These are phyloP conservation scores for Zosterops pallidus DNA, from an alignment of 2,113 vertebrate genomes.

Conservation along the genomic window DNA sequence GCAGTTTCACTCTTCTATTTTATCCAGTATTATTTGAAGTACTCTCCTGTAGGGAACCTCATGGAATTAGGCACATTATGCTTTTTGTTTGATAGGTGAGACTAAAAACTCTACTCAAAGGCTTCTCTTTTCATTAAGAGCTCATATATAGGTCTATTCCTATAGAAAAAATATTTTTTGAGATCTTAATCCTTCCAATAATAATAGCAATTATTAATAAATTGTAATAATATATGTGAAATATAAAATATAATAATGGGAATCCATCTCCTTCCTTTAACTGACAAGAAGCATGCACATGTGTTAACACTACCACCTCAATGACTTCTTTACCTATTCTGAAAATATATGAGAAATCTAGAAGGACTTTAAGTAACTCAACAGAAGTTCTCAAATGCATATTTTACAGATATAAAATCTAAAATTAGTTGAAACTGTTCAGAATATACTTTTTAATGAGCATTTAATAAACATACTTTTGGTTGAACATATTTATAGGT, in stretches of 20 bases:
- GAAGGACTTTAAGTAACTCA: neutral
- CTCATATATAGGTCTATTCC: neutral
- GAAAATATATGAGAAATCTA: neutral
- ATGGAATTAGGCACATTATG: neutral
- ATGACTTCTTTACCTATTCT: neutral
- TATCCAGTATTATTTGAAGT: neutral
- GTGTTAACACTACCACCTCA: neutral
- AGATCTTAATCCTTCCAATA: neutral
- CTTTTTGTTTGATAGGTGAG: neutral
- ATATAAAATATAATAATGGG: neutral
- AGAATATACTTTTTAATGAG: neutral
- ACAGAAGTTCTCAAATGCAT: neutral
- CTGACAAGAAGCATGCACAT: neutral
- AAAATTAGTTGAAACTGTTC: neutral
- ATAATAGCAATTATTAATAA: neutral
- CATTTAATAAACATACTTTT: neutral
- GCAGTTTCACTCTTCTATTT: neutral
- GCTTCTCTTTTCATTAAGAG: neutral
- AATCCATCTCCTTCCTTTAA: neutral
- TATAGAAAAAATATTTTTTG: neutral
- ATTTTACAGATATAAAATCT: neutral
- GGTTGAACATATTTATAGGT: neutral
- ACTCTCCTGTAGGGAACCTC: neutral
- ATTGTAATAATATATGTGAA: neutral
- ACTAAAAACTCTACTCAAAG: neutral